Evolutionary conservation across 2,888 invertebrate species (phyloP).

Genomic region (Tubulanus polymorphus): DNA sequence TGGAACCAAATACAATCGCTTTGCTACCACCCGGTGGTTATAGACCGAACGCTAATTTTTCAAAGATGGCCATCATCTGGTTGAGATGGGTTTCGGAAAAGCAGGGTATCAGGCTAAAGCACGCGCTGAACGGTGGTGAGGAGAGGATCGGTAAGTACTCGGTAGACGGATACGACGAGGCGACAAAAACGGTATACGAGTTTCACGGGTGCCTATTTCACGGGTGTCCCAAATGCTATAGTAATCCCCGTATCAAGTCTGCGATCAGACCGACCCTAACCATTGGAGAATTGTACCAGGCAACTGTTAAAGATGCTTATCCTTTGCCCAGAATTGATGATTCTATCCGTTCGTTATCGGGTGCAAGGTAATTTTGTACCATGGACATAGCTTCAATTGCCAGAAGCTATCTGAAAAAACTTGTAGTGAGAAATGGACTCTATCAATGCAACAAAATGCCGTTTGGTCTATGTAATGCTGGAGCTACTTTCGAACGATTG

Average conservation of each 20-base stretch:
- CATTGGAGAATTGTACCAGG: constrained; percentile 3
- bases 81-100: constrained; percentile 14
- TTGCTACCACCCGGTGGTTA: constrained; percentile 17
- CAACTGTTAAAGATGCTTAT: constrained; percentile 14
- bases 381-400: no score
- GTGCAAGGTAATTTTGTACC: no score
- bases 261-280: neutral
- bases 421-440: neutral
- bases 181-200: neutral
- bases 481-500: no score
- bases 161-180: neutral
- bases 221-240: neutral
- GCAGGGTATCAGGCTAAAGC: neutral
- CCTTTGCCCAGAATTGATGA: no score
- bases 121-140: neutral
- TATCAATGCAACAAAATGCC: no score
- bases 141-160: neutral
- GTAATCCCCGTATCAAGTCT: neutral
- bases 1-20: constrained; percentile 6
- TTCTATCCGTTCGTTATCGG: no score
- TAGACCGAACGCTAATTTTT: constrained; percentile 8
- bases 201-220: neutral
- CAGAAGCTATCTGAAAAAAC: no score
- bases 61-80: constrained; percentile 3
- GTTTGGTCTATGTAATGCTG: neutral